phyloP scores from a whole-genome alignment of 2,797 vertebrate species.

The Enteromius unitaeniatus region DNA sequence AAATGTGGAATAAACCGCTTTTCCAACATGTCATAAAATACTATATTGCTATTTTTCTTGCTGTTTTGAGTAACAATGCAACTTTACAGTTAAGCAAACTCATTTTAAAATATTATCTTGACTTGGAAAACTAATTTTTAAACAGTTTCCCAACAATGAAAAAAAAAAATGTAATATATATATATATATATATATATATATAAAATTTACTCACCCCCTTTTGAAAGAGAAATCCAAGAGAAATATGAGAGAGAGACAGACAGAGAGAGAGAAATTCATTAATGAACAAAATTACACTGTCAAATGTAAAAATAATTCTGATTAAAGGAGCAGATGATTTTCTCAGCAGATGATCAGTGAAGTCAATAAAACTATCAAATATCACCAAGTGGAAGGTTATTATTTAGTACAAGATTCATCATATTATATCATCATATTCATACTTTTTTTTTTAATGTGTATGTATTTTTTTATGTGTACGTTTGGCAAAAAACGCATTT shows the following conservation, averaged over 20 bases:
- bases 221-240: background rate
- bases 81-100: background rate
- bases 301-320: too few species aligned
- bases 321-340: too few species aligned
- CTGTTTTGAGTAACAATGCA: background rate
- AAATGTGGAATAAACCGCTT: background rate
- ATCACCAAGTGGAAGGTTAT: background rate
- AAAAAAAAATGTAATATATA: background rate
- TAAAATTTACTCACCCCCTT: conserved; percentile 60
- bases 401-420: background rate
- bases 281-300: background rate
- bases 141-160: background rate
- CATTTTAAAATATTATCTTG: background rate
- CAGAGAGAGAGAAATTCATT: background rate
- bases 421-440: too few species aligned
- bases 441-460: too few species aligned
- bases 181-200: too few species aligned
- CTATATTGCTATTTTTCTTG: background rate
- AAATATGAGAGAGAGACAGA: background rate
- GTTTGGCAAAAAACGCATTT: too few species aligned
- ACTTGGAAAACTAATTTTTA: background rate
- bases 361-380: conserved; percentile 5
- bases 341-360: background rate
- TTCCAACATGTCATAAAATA: background rate
- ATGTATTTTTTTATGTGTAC: too few species aligned